Evolutionary conservation across 2,888 invertebrate genomes (phyloP), one percentile per base, ranked within the genome.

Genomic region (Drosophila imparisetae): DNA sequence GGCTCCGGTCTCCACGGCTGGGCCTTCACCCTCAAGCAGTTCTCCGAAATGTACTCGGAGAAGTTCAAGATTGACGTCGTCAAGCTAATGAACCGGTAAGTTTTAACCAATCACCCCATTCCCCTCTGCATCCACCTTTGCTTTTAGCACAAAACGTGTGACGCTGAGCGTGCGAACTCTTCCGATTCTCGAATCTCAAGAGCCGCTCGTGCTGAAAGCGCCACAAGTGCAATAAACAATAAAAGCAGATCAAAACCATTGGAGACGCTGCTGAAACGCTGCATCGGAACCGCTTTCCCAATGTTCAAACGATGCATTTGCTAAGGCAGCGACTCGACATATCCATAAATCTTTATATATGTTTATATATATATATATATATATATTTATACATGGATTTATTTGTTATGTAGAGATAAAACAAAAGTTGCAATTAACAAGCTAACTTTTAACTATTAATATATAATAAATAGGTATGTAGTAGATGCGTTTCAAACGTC

Each of bases 21-120:
- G 99, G 99, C 99, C 59, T 99, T 99, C 94, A 99, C 99, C 78
- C 95, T 99, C 83, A 99, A 99, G 94, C 99, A 99, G 94, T 99
- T 99, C 94, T 95, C 99, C 55, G 99, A 99, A 94, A 98, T 99
- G 97, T 99, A 99, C 93, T 97, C 98, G 38, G 97, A 97, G 93
- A 99, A 99, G 94, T 99, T 99, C 95, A 98, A 98, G 94, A 98
- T 99, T 83, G 98, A 99, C 93, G 96, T 96, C 59, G 97, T 96
- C 85, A 99, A 99, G 93, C 96, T 99, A 91, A 99, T 99, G 99
- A 98, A 97, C 94, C 94, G 96, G 93, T 93, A 76, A 92, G 93
- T 91, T 21, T 45, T 15, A 45, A 21, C 24, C 13, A 13, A 34
- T 57, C 1, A 5, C 15, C 10, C 24, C 10, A 0, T 27, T 54